phyloP scores from a whole-genome alignment of 2,888 invertebrate species.

The Pseudeuparius sepicola region DNA sequence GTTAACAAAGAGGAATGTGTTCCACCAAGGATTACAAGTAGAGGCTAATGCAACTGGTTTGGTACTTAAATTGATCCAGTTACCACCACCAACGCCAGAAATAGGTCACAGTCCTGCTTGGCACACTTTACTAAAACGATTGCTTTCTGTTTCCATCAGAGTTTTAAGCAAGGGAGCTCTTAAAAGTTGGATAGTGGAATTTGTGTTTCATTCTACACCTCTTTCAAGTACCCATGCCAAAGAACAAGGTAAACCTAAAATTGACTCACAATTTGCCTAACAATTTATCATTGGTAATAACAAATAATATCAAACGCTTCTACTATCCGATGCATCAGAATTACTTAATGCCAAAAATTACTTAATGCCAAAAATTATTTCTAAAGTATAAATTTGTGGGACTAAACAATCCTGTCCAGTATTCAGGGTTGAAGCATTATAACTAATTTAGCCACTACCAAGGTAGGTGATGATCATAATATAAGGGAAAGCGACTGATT shows the following conservation, averaged over 20 bases:
- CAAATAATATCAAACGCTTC: too few species aligned
- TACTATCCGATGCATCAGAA: too few species aligned
- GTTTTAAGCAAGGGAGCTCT: constrained; percentile 71
- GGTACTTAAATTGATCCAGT: constrained; percentile 65
- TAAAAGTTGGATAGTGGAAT: constrained; percentile 82
- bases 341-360: too few species aligned
- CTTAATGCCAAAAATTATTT: too few species aligned
- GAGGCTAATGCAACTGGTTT: constrained; percentile 86
- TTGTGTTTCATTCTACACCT: constrained; percentile 76
- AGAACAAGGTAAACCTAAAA: constrained; percentile 68
- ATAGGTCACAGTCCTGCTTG: constrained; percentile 48
- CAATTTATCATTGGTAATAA: background rate
- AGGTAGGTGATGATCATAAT: too few species aligned
- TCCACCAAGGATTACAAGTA: constrained; percentile 86
- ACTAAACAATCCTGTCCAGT: too few species aligned
- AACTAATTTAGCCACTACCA: too few species aligned
- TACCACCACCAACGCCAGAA: constrained; percentile 53
- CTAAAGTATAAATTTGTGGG: too few species aligned
- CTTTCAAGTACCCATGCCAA: constrained; percentile 69
- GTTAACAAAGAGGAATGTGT: constrained; percentile 70
- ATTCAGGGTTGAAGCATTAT: too few species aligned
- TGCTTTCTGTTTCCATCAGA: constrained; percentile 75
- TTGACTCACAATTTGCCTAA: constrained; percentile 4
- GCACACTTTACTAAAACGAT: constrained; percentile 61
- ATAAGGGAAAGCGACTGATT: too few species aligned